These are phyloP conservation scores for Trochalopteron elliotii DNA, from an alignment of 2,113 vertebrate species.

Conservation along the genomic window DNA sequence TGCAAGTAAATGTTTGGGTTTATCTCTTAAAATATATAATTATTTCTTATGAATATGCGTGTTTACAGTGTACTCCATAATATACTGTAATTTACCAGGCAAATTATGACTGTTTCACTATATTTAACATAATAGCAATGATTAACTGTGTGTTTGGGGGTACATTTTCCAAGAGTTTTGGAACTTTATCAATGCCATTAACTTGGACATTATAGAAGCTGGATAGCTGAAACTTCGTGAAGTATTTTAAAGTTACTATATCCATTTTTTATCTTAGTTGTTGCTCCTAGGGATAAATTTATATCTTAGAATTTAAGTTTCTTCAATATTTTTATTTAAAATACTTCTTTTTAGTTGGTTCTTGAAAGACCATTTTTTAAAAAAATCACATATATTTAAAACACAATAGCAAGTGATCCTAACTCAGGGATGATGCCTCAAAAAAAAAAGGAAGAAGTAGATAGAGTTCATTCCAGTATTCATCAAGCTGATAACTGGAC, in stretches of 20 bases:
- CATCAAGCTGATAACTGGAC: background rate
- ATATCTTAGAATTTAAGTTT: background rate
- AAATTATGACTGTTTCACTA: conserved; percentile 13
- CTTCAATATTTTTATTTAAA: background rate
- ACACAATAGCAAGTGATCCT: background rate
- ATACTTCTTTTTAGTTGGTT: background rate
- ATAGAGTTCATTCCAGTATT: background rate
- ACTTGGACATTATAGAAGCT: background rate
- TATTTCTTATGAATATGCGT: background rate
- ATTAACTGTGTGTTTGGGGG: background rate
- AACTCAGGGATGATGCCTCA: background rate
- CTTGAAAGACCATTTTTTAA: background rate
- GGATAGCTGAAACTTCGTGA: background rate
- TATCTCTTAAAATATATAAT: background rate
- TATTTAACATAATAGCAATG: conserved; percentile 19
- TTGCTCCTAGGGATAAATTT: background rate
- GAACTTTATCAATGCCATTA: background rate
- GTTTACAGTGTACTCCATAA: background rate
- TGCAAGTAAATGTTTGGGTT: background rate
- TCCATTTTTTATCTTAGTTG: fast-evolving
- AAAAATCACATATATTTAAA: background rate
- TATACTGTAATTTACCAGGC: conserved; percentile 2
- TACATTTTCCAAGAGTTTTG: background rate
- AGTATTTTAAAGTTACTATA: background rate
- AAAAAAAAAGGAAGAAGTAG: background rate